phyloP scores from a whole-genome alignment of 2,797 vertebrate species.

The Melanotaenia pygmaea region DNA sequence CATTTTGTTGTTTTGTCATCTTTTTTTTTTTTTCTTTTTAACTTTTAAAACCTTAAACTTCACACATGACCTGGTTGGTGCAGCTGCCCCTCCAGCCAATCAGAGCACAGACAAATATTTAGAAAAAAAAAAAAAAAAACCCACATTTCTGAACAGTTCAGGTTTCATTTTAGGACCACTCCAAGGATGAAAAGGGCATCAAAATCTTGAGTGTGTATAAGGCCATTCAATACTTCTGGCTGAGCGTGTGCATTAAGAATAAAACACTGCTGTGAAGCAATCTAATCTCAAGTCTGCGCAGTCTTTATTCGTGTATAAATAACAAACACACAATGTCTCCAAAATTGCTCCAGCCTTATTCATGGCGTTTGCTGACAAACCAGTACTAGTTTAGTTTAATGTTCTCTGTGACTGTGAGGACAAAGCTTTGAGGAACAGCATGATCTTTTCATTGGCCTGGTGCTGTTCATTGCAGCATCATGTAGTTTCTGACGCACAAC shows the following conservation, averaged over 20 bases:
- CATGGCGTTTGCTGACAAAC: too few relatives aligned
- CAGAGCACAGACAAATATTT: constrained; percentile 72
- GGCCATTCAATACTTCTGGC: neutral
- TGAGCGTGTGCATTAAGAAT: too few relatives aligned
- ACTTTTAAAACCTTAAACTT: constrained; percentile 80
- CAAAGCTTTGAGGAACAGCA: neutral
- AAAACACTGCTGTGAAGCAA: neutral
- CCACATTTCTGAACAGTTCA: neutral
- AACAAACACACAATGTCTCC: neutral
- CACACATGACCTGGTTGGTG: constrained; percentile 80
- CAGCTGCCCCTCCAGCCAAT: constrained; percentile 74
- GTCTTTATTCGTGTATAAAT: neutral
- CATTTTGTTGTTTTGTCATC: constrained; percentile 62
- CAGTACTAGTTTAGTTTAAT: neutral
- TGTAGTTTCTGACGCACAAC: neutral
- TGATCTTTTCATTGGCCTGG: neutral
- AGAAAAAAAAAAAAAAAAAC: too few relatives aligned
- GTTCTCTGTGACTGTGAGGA: neutral
- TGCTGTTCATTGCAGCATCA: neutral
- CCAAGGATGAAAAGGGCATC: neutral
- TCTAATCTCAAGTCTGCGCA: neutral
- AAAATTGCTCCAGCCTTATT: neutral
- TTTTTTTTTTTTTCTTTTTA: constrained; percentile 76
- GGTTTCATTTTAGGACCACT: neutral
- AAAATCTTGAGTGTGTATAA: neutral